phyloP scores from a whole-genome alignment of 2,797 vertebrate genomes.

The Trematomus bernacchii region DNA sequence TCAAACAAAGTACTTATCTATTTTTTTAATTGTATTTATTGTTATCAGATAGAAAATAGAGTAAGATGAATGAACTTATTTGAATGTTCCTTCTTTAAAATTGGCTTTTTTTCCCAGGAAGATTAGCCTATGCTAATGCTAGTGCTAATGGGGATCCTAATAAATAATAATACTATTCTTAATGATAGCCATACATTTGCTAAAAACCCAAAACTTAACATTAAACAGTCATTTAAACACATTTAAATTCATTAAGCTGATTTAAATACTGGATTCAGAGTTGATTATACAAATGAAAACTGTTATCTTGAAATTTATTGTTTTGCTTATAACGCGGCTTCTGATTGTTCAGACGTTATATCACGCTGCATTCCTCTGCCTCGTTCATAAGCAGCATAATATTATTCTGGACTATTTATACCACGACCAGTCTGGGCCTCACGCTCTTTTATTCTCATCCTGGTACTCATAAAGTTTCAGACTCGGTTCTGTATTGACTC shows the following conservation, averaged over 20 bases:
- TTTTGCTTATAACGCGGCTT: background rate
- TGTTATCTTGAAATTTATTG: background rate
- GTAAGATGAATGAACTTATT: too few relatives aligned
- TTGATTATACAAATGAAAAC: background rate
- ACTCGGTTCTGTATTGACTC: slow-evolving; percentile 1
- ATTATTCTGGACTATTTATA: slow-evolving; percentile 40
- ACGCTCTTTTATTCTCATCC: background rate
- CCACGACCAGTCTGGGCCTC: background rate
- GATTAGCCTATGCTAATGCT: too few relatives aligned
- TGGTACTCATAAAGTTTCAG: slow-evolving; percentile 19
- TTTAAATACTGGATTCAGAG: too few relatives aligned
- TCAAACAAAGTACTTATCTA: too few relatives aligned
- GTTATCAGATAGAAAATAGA: too few relatives aligned
- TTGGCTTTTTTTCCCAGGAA: too few relatives aligned
- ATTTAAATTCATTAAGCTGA: too few relatives aligned
- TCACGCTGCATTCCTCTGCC: background rate
- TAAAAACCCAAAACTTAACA: background rate
- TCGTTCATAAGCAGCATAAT: slow-evolving; percentile 17
- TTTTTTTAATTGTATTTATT: too few relatives aligned
- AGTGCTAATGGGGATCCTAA: too few relatives aligned
- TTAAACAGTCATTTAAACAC: too few relatives aligned
- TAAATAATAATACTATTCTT: background rate
- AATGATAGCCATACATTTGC: background rate
- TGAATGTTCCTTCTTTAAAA: too few relatives aligned
- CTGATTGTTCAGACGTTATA: slow-evolving; percentile 6